Evolutionary conservation across 2,113 vertebrate genomes (phyloP).

Genomic region (Lutjanus erythropterus): DNA sequence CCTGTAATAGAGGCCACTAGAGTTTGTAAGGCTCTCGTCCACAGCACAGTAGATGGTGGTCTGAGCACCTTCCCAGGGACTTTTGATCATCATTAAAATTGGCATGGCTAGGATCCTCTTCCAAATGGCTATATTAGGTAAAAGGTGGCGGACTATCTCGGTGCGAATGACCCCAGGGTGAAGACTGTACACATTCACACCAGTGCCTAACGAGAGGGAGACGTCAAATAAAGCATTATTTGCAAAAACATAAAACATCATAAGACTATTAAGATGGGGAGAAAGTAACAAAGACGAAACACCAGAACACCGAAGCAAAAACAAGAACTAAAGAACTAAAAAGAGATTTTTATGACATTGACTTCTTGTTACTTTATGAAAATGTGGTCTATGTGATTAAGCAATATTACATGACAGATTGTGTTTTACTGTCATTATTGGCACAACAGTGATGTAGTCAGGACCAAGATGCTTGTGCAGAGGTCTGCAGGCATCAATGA

Average conservation of each 20-base stretch:
- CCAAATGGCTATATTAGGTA: slow-evolving; percentile 62
- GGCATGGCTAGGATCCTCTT: slow-evolving; percentile 43
- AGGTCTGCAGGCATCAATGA: too few species aligned
- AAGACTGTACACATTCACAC: slow-evolving; percentile 80
- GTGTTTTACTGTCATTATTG: too few species aligned
- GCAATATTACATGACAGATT: too few species aligned
- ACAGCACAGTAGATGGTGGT: slow-evolving; percentile 84
- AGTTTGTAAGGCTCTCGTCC: slow-evolving; percentile 73
- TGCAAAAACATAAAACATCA: not conserved
- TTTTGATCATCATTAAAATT: slow-evolving; percentile 73
- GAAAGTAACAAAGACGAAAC: not conserved
- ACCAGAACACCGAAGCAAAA: not conserved
- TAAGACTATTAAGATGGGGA: not conserved
- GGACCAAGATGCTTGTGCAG: too few species aligned
- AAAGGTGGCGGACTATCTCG: slow-evolving; percentile 77
- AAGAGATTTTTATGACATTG: not conserved
- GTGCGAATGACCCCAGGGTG: slow-evolving; percentile 84
- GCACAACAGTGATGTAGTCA: too few species aligned
- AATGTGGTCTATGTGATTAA: not conserved
- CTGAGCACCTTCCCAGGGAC: slow-evolving; percentile 78
- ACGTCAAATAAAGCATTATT: slow-evolving; percentile 2
- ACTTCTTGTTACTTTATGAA: not conserved
- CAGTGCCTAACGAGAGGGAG: slow-evolving; percentile 66
- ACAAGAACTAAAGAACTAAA: not conserved
- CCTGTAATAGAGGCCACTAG: slow-evolving; percentile 85